Evolutionary conservation across 1,140 invertebrate genomes (phyloP), one percentile per base, ranked within the genome.

Genomic region (Brachystomella parvula): DNA sequence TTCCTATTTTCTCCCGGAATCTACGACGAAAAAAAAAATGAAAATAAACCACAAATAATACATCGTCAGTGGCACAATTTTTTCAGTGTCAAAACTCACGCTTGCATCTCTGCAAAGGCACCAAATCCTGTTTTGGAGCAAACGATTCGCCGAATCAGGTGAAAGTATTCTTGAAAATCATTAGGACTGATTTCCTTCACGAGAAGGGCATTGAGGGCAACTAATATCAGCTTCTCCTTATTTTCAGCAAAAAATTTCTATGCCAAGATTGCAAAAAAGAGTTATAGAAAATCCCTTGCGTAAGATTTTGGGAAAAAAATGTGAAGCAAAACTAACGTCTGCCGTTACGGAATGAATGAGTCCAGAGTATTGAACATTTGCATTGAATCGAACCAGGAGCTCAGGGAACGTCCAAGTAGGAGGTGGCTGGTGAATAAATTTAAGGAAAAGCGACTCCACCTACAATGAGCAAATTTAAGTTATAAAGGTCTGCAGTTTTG

Each of bases 91-190:
- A 30, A 2, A 60, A 71, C 76, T 79, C 79, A 93, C 89, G 89
- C 90, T 29, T 88, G 83, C 68, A 97, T 81, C 70, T 86, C 86
- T 24, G 94, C 98, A 77, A 99, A 98, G 21, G 94, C 90, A 47
- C 90, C 88, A 79, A 98, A 99, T 15, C 97, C 97, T 32, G 94
- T 89, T 85, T 98, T 99, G 66, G 92, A 97, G 0, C 96, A 95
- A 57, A 98, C 89, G 1, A 99, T 79, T 72, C 97, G 79, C 44
- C 96, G 81, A 30, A 99, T 77, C 12, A 92, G 92, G 77, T 98
- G 94, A 79, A 99, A 97, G 77, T 97, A 93, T 44, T 88, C 87
- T 78, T 96, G 92, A 81, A 81, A 26, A 75, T 75, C 44, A 76
- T 82, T 77, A 86, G 80, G 64, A 64, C 89, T 83, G 73, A 88